A percentile compares a stretch with the other conserved stretches of the same genome.
These are phyloP conservation scores for Diorhabda elongata DNA, from an alignment of 1,140 invertebrate species.

Conservation along the genomic window DNA sequence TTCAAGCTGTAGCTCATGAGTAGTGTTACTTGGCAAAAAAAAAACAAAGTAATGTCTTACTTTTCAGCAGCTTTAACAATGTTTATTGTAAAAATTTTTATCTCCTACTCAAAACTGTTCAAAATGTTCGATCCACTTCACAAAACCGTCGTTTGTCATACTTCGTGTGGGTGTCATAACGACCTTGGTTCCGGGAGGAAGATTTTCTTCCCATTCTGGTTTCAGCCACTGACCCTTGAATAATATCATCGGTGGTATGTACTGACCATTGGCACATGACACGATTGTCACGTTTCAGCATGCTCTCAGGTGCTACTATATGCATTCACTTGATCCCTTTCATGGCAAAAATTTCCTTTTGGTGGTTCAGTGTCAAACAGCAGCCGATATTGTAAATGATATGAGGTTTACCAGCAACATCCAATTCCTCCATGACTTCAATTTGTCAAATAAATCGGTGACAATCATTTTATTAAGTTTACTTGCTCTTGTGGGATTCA, in stretches of 20 bases:
- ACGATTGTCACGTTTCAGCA: constrained; percentile 42
- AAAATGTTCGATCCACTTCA: constrained; percentile 42
- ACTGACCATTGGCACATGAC: constrained; percentile 41
- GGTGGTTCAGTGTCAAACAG: too few relatives aligned
- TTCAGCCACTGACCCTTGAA: constrained; percentile 44
- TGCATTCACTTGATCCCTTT: constrained; percentile 39
- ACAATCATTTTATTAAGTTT: constrained; percentile 6
- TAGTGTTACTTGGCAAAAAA: constrained; percentile 22
- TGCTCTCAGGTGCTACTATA: constrained; percentile 41
- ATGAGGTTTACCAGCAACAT: too few relatives aligned
- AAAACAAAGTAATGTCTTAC: constrained; percentile 28
- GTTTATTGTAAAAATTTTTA: constrained; percentile 29
- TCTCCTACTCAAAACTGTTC: constrained; percentile 35
- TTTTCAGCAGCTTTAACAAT: constrained; percentile 35
- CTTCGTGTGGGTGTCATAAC: constrained; percentile 20
- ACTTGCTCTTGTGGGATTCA: not conserved
- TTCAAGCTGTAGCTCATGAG: constrained; percentile 37
- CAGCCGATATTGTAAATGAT: too few relatives aligned
- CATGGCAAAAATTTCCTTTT: constrained; percentile 22
- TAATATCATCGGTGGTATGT: constrained; percentile 44
- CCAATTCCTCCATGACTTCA: not conserved
- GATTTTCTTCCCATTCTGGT: constrained; percentile 26
- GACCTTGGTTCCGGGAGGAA: not conserved
- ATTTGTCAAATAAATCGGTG: constrained; percentile 1
- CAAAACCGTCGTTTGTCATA: constrained; percentile 36